Base-by-base conservation (phyloP, 2,888 invertebrate genomes). In the Coleophora deauratella region DNA sequence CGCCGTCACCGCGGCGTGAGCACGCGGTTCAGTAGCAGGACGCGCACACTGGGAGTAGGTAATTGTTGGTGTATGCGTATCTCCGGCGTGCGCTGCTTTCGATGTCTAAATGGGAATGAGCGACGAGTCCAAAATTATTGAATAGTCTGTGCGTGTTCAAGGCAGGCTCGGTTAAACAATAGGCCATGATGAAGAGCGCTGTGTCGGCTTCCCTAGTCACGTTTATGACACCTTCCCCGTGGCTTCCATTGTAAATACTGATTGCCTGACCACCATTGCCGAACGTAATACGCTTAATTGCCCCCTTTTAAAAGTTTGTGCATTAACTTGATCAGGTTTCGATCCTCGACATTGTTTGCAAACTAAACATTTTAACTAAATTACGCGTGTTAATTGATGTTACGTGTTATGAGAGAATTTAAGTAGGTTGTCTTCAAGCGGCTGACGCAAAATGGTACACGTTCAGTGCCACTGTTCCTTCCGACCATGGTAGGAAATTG, bases 291-390 rank as follows among this genome's bases (percentile, higher is more conserved):
- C 65, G 63, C 56, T 68, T 79, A 78, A 81, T 82, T 76, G 80
- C 73, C 72, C 67, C 72, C 72, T 77, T 21, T 78, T 44, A 69
- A 80, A 79, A 71, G 62, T 69, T 71, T 73, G 77, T 78, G 66
- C 71, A 81, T 79, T 79, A 77, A 66, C 57, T 66, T 79, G 75
- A 80, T 77, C 72, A 75, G 67, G 65, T 69, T 70, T 58, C 61
- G 55, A 62, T 66, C 55, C 57, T 61, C 60, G 56, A 64, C 65
- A 58, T 53, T 51, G 55, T 73, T 72, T 70, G 68, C 59, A 51
- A 62, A 62, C 59, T 55, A 55, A 62, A 57, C 62, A 65, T 67
- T 68, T 69, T 56, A 66, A 50, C 50, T 48, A 53, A 63, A 66
- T 70, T 68, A 62, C 53, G 32, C 15, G 31, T 31, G 31, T 21